Percentiles rank a stretch among this genome's conserved stretches.
These are phyloP conservation scores for Eubasilissa regina DNA, from an alignment of 1,140 invertebrate species.

Conservation along the genomic window DNA sequence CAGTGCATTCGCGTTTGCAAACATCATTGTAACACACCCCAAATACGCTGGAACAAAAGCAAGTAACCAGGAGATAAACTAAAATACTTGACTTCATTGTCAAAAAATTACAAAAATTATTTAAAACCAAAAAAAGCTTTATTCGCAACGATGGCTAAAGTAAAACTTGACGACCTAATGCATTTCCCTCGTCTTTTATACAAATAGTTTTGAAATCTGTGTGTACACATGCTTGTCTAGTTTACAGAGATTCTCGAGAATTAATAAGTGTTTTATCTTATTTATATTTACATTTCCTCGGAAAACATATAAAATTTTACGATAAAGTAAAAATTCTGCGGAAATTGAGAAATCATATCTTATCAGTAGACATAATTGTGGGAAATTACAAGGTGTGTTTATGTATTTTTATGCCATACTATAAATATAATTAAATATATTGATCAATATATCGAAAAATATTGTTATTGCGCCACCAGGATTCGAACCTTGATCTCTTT, in stretches of 20 bases:
- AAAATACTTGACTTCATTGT: conserved; percentile 6
- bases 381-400: too few species aligned
- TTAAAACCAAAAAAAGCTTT: background rate
- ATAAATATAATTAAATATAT: too few species aligned
- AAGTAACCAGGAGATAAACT: background rate
- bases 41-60: background rate
- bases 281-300: too few species aligned
- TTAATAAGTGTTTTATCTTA: background rate
- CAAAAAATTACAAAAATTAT: background rate
- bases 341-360: too few species aligned
- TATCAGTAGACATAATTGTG: too few species aligned
- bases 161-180: background rate
- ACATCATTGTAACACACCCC: conserved; percentile 2
- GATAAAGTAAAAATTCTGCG: too few species aligned
- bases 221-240: background rate
- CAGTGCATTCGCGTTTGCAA: conserved; percentile 14
- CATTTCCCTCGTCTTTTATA: background rate
- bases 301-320: too few species aligned
- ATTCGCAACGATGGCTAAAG: too few species aligned
- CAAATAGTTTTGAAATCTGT: background rate
- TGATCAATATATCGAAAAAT: too few species aligned
- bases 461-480: too few species aligned
- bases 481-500: too few species aligned
- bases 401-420: too few species aligned
- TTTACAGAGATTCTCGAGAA: background rate